Base-by-base conservation (phyloP, 1,140 invertebrate species). In the Bactericera cockerelli region DNA sequence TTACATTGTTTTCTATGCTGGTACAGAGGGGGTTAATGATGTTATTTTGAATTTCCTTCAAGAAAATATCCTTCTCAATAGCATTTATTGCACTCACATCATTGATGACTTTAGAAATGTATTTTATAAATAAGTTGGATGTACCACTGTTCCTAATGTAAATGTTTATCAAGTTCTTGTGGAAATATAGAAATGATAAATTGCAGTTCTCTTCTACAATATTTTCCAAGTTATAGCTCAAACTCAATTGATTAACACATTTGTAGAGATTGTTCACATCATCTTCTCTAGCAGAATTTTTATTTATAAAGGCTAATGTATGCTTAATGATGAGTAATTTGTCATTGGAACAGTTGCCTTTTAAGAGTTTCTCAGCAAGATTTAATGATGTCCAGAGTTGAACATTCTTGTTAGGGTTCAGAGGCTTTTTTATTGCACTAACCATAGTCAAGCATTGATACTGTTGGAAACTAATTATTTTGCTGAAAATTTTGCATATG, bases 1-100 rank as follows among this genome's bases (percentile, higher is more conserved):
- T 79, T 31, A 98, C 74, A 71, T 93, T 89, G 1, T 83, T 93
- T 75, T 98, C 94, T 62, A 97, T 84, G 64, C 87, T 81, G 61
- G 83, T 81, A 69, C 89, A 91, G 19, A 93, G 71, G 25, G 84
- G 84, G 63, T 85, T 79, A 22, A 89, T 69, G 49, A 92, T 65
- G 66, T 72, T 60, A 71, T 66, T 65, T 54, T 61, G 64, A 57
- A 39, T 59, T n/a, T 49, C 42, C 4, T 49, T 49, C 22, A 49
- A 49, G 22, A 10, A 49, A 8, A 49, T n/a, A 49, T 49, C n/a
- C 19, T 49, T 49, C 42, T 49, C 42, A 49, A 4, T 19, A 8
- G n/a, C 8, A n/a, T 49, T 49, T 4, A 19, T 19, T 6, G 6
- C n/a, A 49, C 42, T 10, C n/a, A 49, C 22, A 49, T 49, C 42